Base-by-base conservation (phyloP, 2,888 invertebrate genomes). In the Pyralis farinalis region DNA sequence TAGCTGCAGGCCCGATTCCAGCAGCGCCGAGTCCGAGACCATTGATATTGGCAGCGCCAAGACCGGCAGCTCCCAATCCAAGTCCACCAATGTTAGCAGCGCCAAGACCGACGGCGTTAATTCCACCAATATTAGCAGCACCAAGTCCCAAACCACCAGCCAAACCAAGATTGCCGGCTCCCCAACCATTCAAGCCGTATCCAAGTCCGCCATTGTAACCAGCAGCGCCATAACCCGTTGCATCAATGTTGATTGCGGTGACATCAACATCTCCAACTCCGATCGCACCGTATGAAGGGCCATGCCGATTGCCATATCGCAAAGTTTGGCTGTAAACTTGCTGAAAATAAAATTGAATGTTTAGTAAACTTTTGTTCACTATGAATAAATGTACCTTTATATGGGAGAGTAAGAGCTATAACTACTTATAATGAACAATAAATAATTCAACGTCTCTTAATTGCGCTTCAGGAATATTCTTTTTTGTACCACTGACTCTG, bases 1-100 rank as follows among this genome's bases (percentile, higher is more conserved):
- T 40, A 10, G 36, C 42, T 3, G 40, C 37, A 22, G 55, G 51
- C 6, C 44, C 40, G 28, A 37, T 31, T 43, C 39, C 32, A 16
- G 36, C 47, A 0, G 49, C 49, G 1, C 42, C 49, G 12, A 46
- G 12, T 33, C 35, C 28, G 34, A 11, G 1, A 16, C 40, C 42
- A 33, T 5, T 33, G 20, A 3, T 40, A 8, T 32, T 30, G 6
- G 34, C 37, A 8, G 25, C 39, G 21, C 35, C 51, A 3, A 12
- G 1, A 3, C 31, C 31, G 22, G 9, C 31, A 20, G 11, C 16
- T n/a, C 12, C 20, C 16, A 30, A 22, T 8, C 30, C 28, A 5
- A 29, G 4, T 3, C 25, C 33, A 7, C 20, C 27, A 25, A 34
- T 25, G 12, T 27, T 37, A 21, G 16, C 34, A 5, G 10, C 40